Base-by-base conservation (phyloP, 2,888 invertebrate genomes). In the Apodemia duryi region DNA sequence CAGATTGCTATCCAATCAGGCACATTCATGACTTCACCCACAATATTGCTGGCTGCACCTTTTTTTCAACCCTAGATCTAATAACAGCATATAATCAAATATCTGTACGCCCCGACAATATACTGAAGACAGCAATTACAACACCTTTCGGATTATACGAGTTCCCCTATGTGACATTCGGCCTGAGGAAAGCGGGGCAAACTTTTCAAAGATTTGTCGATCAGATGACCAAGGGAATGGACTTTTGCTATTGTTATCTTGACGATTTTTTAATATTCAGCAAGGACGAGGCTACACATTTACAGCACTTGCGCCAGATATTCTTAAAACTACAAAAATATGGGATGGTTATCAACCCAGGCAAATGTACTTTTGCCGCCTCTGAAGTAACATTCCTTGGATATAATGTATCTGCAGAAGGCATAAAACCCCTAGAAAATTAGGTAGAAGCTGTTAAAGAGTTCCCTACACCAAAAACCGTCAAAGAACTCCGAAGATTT, bases 61-160 rank as follows among this genome's bases (percentile, higher is more conserved):
- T 61, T 11, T 60, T 61, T 28, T 29, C 32, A 10, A 63, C 52
- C 1, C 29, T 66, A 2, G 62, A 62, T 10, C 54, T 65, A 32
- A 65, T 67, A 1, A 72, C 73, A 64, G 81, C 81, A 0, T 88
- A 77, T 66, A 72, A 82, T 41, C 82, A 85, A 61, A 82, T 90
- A 11, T 80, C 81, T 0, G 73, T 83, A 10, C 54, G 54, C 6
- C 1, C 28, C 2, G 2, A 51, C 65, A 81, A 85, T 67, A 73
- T 84, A 6, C 41, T 38, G 21, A 68, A 70, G 28, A 67, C 61
- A 72, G 63, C 70, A 74, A 21, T 68, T 79, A 9, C 41, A 68
- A 13, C 67, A 76, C 54, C 54, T 10, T 29, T 54, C 21, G 54
- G 54, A 54, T 29, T 54, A 29, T 54, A 54, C 10, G 54, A 29